Base-by-base conservation (phyloP, 2,888 invertebrate species). In the Chromoteleia sp. region DNA sequence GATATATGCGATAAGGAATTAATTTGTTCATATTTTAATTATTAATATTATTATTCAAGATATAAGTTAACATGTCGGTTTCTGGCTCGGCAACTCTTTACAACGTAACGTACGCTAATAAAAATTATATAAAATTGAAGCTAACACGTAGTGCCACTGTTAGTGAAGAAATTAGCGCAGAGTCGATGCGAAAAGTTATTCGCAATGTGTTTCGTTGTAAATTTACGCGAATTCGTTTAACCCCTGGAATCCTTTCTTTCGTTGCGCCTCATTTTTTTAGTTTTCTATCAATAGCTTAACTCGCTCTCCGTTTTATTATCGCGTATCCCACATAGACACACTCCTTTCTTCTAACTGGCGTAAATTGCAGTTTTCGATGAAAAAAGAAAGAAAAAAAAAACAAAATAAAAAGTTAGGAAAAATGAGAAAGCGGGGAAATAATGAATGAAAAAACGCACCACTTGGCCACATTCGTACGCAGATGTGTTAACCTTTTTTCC, bases 401-500 rank as follows among this genome's bases (percentile, higher is more conserved):
- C n/a, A n/a, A n/a, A 70, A 63, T 52, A 65, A 73, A 78, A 70
- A 67, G 56, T 54, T 10, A 41, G 77, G 68, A 75, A 74, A 77
- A 81, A 78, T 63, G 77, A 79, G 68, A 68, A 74, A 59, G 65
- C 59, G 45, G 74, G 65, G 70, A 58, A 74, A 43, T 39, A 39
- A 61, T 52, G 36, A 48, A 29, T 25, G 58, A 71, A 78, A 78
- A 82, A 82, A 74, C 74, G 43, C 39, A 21, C 25, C 78, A 45
- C 73, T 67, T 29, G 75, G 75, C 41, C 61, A 36, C 73, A 6
- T 48, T 17, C 68, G 75, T 82, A 83, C 82, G 80, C 82, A 83
- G 82, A 83, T 83, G 82, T 33, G 70, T 74, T 76, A 70, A 82
- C 82, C 77, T 81, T 70, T 65, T 73, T 63, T 77, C 78, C 50